Percentiles rank a stretch among this genome's conserved stretches.
These are phyloP conservation scores for Heterochromis multidens DNA, from an alignment of 2,113 vertebrate species.

Conservation along the genomic window DNA sequence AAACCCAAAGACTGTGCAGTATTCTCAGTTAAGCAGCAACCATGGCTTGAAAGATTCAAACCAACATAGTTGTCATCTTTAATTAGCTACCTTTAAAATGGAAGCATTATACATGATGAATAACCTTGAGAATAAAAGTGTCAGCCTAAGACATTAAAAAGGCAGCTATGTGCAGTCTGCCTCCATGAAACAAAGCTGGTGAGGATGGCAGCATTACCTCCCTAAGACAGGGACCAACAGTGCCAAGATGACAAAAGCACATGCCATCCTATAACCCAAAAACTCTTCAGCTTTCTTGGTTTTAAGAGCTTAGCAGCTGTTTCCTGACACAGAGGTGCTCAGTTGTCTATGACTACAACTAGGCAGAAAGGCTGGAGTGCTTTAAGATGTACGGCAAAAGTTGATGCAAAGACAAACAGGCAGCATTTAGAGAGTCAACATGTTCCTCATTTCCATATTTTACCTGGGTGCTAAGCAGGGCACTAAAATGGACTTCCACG, in stretches of 20 bases:
- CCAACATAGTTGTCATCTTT: not conserved
- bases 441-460: constrained; percentile 57
- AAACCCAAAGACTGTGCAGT: not conserved
- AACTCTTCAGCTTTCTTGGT: constrained; percentile 16
- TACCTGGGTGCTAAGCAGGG: constrained; percentile 23
- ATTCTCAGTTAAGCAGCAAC: not conserved
- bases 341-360: not conserved
- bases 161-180: not conserved
- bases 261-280: constrained; percentile 11
- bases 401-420: constrained; percentile 25
- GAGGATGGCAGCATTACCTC: not conserved
- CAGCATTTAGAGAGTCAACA: constrained; percentile 39
- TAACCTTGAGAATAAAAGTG: constrained; percentile 12
- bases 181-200: not conserved
- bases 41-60: not conserved
- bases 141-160: not conserved
- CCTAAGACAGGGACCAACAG: not conserved
- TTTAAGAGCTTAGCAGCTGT: constrained; percentile 36
- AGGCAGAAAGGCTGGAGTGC: not conserved
- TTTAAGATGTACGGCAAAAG: constrained; percentile 13
- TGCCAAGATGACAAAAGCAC: constrained; percentile 10
- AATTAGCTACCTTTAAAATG: constrained; percentile 12
- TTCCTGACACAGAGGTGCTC: constrained; percentile 44
- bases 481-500: constrained; percentile 6
- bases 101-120: not conserved